Evolutionary conservation across 2,888 invertebrate genomes (phyloP), one percentile per base, ranked within the genome.

Genomic region (Ophion ellenae): DNA sequence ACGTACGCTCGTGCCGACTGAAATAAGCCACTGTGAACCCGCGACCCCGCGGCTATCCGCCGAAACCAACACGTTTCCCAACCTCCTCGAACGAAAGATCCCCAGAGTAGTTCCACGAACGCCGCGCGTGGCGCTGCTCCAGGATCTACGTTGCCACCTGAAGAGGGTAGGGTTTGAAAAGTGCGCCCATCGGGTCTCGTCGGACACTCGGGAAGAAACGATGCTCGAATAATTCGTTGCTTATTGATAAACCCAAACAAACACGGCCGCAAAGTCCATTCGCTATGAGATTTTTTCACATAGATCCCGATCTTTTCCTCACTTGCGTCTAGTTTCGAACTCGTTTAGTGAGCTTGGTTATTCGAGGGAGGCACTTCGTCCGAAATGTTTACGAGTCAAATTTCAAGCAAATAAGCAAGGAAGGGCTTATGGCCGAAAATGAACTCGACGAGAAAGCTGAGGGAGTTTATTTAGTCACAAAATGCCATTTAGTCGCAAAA

Each of bases 1-100:
- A 70, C 53, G 70, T 70, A 70, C 70, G 28, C 28, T 32, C 9
- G 3, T 47, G 20, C 53, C 17, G 32, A 28, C 53, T 76, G 74
- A 74, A 61, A 36, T 59, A n/a, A 36, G 40, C 36, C 70, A 47
- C 70, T 70, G 53, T 17, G 17, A 45, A 32, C 20, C n/a, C 36
- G 11, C 40, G 17, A 69, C 45, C 6, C 1, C 9, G 53, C 3
- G 14, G 47, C 10, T 14, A 20, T 17, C 5, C 53, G 14, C 53
- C 4, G 17, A 53, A 53, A 76, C 40, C 28, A 61, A 66, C 76
- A 63, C 10, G 76, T 10, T 36, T 11, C 11, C 28, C 53, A 76
- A 28, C 45, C 10, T 53, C 5, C 32, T 7, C 47, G 32, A 76
- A 66, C 7, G 0, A 36, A 76, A 76, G 28, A 2, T 40, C 61